phyloP scores from a whole-genome alignment of 2,888 invertebrate species.

The Sinopyrophorus schimmeli region DNA sequence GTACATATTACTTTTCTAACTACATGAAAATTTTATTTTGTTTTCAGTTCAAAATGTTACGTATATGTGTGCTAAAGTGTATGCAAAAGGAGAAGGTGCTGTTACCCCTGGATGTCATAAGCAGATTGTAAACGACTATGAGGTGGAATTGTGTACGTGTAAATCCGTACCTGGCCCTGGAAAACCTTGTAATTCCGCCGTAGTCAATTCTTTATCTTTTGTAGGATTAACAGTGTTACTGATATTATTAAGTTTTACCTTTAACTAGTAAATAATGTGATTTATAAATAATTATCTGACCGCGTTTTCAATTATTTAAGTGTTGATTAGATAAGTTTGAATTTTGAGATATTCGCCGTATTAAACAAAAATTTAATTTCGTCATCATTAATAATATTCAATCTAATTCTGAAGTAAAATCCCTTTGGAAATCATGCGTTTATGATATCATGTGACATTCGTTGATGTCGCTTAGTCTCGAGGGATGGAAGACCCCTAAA shows the following conservation, averaged over 20 bases:
- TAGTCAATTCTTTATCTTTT: not conserved
- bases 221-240: no score
- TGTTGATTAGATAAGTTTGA: no score
- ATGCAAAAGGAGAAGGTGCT: constrained; percentile 54
- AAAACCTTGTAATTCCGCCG: constrained; percentile 56
- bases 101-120: constrained; percentile 64
- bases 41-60: constrained; percentile 70
- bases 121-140: constrained; percentile 55
- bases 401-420: constrained; percentile 20
- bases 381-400: constrained; percentile 26
- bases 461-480: constrained; percentile 27
- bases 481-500: constrained; percentile 28
- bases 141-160: constrained; percentile 60
- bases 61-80: constrained; percentile 69
- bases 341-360: constrained; percentile 5
- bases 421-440: constrained; percentile 32
- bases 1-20: no score
- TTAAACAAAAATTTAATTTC: constrained; percentile 19
- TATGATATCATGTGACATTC: constrained; percentile 28
- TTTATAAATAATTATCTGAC: no score
- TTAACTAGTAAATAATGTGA: no score
- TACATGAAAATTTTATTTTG: not conserved
- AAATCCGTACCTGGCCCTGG: constrained; percentile 50
- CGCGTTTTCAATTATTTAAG: no score
- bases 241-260: no score